Conservation (phyloP, 2,113 vertebrate genomes). For the Pan troglodytes region DNA sequence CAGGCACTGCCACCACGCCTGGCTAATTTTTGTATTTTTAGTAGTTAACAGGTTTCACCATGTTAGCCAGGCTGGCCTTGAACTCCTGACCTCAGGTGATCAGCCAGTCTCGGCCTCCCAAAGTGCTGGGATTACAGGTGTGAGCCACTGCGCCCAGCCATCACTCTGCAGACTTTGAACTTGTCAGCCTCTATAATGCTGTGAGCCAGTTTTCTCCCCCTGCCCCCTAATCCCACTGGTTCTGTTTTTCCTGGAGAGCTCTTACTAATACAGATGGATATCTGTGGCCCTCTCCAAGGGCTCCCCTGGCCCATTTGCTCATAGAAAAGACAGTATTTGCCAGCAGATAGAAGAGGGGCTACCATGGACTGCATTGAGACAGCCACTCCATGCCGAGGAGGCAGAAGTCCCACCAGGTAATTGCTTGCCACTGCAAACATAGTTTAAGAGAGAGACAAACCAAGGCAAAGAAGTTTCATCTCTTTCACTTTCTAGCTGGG, state of each 20-base stretch:
- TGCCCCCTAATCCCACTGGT: neutral
- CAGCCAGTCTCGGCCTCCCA: neutral
- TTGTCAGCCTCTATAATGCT: neutral
- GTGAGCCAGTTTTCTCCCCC: neutral
- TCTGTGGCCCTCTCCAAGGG: neutral
- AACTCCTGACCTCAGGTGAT: neutral
- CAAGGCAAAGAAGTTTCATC: neutral
- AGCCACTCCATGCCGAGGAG: neutral
- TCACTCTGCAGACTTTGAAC: neutral
- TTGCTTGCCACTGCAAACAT: neutral
- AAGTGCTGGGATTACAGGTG: neutral
- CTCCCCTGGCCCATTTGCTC: neutral
- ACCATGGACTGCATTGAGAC: neutral
- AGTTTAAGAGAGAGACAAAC: neutral
- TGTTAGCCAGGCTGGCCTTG: neutral
- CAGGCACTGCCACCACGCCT: neutral
- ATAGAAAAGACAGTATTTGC: neutral
- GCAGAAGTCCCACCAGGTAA: neutral
- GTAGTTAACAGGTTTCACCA: neutral
- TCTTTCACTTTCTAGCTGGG: neutral
- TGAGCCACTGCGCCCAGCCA: neutral
- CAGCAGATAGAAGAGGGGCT: neutral
- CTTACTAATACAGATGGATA: neutral
- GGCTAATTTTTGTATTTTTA: neutral
- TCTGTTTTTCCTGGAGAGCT: neutral